phyloP scores from a whole-genome alignment of 1,140 invertebrate genomes.

The Zaprionus davidi region DNA sequence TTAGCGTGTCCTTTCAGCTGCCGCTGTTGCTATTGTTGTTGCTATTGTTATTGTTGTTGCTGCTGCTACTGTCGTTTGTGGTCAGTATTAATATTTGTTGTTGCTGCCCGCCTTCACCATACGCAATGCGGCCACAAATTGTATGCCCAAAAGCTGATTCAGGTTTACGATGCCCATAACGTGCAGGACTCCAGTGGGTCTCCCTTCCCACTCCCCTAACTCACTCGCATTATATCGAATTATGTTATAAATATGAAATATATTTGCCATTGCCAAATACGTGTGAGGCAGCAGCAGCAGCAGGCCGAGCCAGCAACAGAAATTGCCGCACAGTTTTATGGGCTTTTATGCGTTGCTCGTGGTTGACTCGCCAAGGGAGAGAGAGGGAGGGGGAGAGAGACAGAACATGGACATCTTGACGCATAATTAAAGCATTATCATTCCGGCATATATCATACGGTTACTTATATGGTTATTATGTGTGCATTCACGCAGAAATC shows the following conservation, averaged over 20 bases:
- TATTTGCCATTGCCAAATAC: conserved; percentile 56
- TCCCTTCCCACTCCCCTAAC: not conserved
- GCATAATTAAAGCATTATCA: conserved; percentile 68
- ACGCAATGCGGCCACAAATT: conserved; percentile 74
- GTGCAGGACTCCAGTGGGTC: conserved; percentile 6
- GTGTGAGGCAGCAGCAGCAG: conserved; percentile 50
- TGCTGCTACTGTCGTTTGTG: conserved; percentile 42
- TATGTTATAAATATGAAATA: conserved; percentile 82
- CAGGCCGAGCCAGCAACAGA: conserved; percentile 46
- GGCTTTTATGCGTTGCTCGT: conserved; percentile 68
- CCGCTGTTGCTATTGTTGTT: not conserved
- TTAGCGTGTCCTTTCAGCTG: conserved; percentile 21
- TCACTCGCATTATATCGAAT: conserved; percentile 75
- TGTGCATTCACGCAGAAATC: not conserved
- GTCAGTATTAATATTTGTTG: conserved; percentile 67
- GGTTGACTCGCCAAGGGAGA: conserved; percentile 33
- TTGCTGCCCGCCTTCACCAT: conserved; percentile 34
- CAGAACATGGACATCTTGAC: conserved; percentile 28
- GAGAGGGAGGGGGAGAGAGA: not conserved
- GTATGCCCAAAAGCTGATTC: conserved; percentile 59
- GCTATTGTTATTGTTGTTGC: conserved; percentile 24
- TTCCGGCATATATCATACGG: conserved; percentile 18
- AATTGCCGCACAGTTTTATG: conserved; percentile 65
- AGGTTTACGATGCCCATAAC: conserved; percentile 59
- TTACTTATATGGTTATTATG: not conserved